Conservation (phyloP, 2,797 vertebrate genomes). For the Pogoniulus pusillus region DNA sequence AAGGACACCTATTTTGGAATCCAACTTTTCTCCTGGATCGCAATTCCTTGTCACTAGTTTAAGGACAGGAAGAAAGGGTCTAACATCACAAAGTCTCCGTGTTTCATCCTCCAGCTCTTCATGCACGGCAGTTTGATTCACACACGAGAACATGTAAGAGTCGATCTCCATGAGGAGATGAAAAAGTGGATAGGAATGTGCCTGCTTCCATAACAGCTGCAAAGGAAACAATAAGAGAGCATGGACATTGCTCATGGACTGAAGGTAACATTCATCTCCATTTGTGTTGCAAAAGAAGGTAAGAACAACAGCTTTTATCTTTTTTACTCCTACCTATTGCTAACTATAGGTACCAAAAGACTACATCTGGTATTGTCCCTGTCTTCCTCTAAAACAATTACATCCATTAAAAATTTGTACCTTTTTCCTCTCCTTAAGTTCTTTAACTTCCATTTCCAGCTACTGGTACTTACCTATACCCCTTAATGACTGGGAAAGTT, state of each 20-base stretch:
- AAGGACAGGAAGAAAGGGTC: constrained; percentile 95
- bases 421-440: neutral
- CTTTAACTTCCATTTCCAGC: neutral
- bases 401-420: neutral
- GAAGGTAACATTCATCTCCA: neutral
- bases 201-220: constrained; percentile 97
- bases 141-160: constrained; percentile 97
- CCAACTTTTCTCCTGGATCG: constrained; percentile 91
- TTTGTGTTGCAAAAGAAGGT: neutral
- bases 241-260: neutral
- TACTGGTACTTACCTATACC: neutral
- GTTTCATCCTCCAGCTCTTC: constrained; percentile 97
- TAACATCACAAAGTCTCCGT: constrained; percentile 92
- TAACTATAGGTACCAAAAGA: neutral
- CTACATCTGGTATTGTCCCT: neutral
- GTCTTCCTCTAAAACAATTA: neutral
- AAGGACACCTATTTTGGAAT: constrained; percentile 96
- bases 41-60: constrained; percentile 92
- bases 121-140: constrained; percentile 96
- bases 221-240: neutral
- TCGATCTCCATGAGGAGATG: constrained; percentile 93
- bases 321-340: neutral
- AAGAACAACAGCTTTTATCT: neutral
- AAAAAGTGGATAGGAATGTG: constrained; percentile 92
- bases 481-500: neutral